phyloP scores from a whole-genome alignment of 1,140 invertebrate genomes.

The Drosophila orena region DNA sequence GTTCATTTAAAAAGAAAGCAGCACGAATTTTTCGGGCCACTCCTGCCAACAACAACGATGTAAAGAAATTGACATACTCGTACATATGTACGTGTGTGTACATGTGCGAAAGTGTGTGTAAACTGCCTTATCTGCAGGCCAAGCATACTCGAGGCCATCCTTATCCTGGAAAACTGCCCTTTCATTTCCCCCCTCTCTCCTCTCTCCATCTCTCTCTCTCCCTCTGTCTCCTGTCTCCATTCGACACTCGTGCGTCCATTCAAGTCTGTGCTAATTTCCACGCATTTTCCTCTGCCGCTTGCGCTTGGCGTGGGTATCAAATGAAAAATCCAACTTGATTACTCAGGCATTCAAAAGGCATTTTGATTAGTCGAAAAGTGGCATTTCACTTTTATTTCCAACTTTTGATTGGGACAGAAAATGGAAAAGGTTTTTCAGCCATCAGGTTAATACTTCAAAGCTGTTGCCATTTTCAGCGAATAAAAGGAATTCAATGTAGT shows the following conservation, averaged over 20 bases:
- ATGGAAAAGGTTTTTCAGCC: neutral
- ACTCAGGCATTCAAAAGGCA: slow-evolving; percentile 76
- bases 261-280: slow-evolving; percentile 79
- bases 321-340: slow-evolving; percentile 72
- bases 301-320: slow-evolving; percentile 10
- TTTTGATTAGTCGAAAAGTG: slow-evolving; percentile 77
- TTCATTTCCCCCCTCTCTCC: slow-evolving; percentile 1
- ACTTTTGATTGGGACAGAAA: slow-evolving; percentile 46
- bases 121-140: slow-evolving; percentile 63
- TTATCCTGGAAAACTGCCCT: slow-evolving; percentile 14
- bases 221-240: no score
- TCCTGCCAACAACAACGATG: slow-evolving; percentile 55
- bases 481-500: neutral
- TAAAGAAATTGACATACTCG: slow-evolving; percentile 70
- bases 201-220: neutral
- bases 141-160: slow-evolving; percentile 20
- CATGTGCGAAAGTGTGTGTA: slow-evolving; percentile 15
- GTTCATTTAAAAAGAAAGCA: slow-evolving; percentile 51
- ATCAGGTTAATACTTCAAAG: slow-evolving; percentile 23
- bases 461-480: neutral
- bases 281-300: slow-evolving; percentile 54
- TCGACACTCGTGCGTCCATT: slow-evolving; percentile 71
- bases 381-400: slow-evolving; percentile 63
- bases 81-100: no score
- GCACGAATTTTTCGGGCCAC: slow-evolving; percentile 10